phyloP scores from a whole-genome alignment of 2,797 vertebrate species.

The Anabas testudineus region DNA sequence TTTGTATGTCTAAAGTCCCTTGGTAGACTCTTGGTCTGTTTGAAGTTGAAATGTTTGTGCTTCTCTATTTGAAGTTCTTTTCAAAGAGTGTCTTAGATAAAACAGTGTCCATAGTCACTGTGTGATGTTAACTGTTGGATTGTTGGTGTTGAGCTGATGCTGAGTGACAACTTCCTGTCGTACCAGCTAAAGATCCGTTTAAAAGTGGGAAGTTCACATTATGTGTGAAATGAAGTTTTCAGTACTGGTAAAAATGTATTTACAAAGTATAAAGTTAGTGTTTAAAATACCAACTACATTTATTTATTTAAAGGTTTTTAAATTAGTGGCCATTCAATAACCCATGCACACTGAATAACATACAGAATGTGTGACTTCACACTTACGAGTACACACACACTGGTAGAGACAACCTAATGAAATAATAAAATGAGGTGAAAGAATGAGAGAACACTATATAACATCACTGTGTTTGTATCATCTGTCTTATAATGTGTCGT shows the following conservation, averaged over 20 bases:
- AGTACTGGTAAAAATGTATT: neutral
- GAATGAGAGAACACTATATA: neutral
- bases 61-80: constrained; percentile 23
- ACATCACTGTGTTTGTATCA: neutral
- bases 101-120: constrained; percentile 1
- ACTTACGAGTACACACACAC: neutral
- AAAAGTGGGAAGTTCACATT: neutral
- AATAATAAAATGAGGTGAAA: constrained; percentile 1
- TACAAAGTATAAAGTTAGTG: neutral
- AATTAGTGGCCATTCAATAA: neutral
- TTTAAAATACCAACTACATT: neutral
- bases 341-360: neutral
- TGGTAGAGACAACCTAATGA: neutral
- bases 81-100: neutral
- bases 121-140: constrained; percentile 10
- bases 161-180: constrained; percentile 5
- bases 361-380: constrained; percentile 1
- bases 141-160: neutral
- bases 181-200: neutral
- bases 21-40: neutral
- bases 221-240: neutral
- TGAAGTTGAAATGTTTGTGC: constrained; percentile 20
- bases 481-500: no score
- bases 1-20: constrained; percentile 5
- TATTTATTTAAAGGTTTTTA: neutral